Evolutionary conservation across 2,797 vertebrate species (phyloP).

Genomic region (Eulemur mongoz): DNA sequence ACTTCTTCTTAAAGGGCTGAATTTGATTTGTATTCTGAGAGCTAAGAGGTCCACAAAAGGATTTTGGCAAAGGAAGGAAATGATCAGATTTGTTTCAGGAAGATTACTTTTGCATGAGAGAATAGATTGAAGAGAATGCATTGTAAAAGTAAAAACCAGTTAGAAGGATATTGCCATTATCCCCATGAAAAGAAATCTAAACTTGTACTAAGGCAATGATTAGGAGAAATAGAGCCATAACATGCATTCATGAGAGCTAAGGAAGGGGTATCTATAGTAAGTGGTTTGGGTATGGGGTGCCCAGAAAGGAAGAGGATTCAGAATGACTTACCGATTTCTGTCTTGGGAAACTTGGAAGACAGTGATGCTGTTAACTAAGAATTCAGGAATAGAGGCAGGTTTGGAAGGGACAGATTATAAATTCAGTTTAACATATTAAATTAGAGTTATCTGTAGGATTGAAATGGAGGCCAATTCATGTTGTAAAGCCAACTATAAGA

Average conservation of each 20-base stretch:
- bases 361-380: neutral
- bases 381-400: neutral
- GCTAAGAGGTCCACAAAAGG: neutral
- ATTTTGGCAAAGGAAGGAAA: constrained; percentile 24
- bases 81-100: constrained; percentile 36
- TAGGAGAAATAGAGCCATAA: neutral
- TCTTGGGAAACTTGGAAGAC: neutral
- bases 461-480: neutral
- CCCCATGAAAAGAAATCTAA: constrained; percentile 20
- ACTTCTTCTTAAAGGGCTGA: neutral
- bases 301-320: neutral
- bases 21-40: constrained; percentile 51
- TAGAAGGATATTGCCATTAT: neutral
- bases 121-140: constrained; percentile 8
- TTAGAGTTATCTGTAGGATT: neutral
- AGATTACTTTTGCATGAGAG: neutral
- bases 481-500: neutral
- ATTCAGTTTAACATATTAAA: constrained; percentile 4
- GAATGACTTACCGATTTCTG: neutral
- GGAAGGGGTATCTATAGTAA: neutral
- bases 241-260: neutral
- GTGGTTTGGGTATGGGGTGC: neutral
- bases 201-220: neutral
- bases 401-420: neutral
- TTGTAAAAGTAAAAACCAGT: constrained; percentile 46